Evolutionary conservation across 23 tunicate species (phyloP).

Genomic region (Ciona savignyi): DNA sequence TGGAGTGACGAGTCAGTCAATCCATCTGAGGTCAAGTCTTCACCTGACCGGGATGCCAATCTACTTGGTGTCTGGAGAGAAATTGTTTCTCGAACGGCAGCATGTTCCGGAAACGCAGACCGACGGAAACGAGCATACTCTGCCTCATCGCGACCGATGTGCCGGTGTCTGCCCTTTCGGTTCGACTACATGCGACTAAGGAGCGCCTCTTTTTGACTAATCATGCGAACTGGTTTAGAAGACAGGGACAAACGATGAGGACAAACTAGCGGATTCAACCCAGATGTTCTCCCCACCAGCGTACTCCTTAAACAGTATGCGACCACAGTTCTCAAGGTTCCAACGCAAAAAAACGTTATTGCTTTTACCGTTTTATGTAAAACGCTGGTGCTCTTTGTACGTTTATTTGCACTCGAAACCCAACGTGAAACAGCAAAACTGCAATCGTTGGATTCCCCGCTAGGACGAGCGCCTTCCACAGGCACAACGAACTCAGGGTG

Average conservation of each 20-base stretch:
- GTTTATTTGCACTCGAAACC: neutral
- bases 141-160: slow-evolving; percentile 34
- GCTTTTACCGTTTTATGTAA: neutral
- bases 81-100: slow-evolving; percentile 70
- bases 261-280: too few relatives aligned
- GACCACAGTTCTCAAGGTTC: neutral
- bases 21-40: slow-evolving; percentile 48
- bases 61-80: slow-evolving; percentile 78
- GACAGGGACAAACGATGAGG: too few relatives aligned
- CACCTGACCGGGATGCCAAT: slow-evolving; percentile 47
- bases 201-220: slow-evolving; percentile 74
- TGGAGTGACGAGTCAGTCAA: slow-evolving; percentile 88
- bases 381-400: neutral
- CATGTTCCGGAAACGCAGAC: slow-evolving; percentile 54
- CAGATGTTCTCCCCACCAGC: too few relatives aligned
- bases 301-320: neutral
- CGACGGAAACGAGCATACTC: slow-evolving; percentile 67
- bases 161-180: slow-evolving; percentile 72
- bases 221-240: too few relatives aligned
- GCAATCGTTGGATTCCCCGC: neutral
- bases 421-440: neutral
- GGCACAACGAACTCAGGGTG: neutral
- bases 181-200: slow-evolving; percentile 72
- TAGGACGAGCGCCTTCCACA: neutral
- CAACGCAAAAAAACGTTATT: neutral